Percentiles rank a stretch among this genome's conserved stretches.
Conservation (phyloP, 92 coral and sea anemone species). For the Phenganax marumi region DNA sequence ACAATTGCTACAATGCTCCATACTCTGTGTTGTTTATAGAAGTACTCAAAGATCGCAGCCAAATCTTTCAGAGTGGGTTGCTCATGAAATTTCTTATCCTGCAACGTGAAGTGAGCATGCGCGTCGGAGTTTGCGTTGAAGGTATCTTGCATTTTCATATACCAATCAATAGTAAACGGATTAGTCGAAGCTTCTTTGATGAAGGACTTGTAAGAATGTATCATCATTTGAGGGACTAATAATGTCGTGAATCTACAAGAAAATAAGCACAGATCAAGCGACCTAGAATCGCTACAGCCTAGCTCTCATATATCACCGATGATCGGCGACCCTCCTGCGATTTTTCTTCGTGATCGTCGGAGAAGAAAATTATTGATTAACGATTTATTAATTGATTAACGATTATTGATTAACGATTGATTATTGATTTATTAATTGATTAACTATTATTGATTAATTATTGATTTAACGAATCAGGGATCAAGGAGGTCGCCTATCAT, state of each 20-base stretch:
- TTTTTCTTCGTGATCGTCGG: no score
- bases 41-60: slow-evolving; percentile 77
- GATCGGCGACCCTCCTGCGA: no score
- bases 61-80: slow-evolving; percentile 81
- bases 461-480: no score
- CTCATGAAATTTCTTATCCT: slow-evolving; percentile 76
- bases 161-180: slow-evolving; percentile 99
- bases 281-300: no score
- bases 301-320: no score
- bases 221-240: slow-evolving; percentile 29
- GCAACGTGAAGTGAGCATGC: slow-evolving; percentile 81
- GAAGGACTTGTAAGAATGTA: slow-evolving; percentile 42
- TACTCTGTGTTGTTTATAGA: slow-evolving; percentile 91
- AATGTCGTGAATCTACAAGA: slow-evolving; percentile 5
- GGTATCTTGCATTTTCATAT: slow-evolving; percentile 98
- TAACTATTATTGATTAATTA: no score
- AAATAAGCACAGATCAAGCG: neutral
- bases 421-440: no score
- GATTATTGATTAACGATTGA: no score
- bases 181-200: slow-evolving; percentile 95
- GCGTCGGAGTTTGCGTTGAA: slow-evolving; percentile 88
- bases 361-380: no score
- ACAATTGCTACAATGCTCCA: neutral
- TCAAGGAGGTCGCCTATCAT: no score
- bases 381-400: no score